phyloP scores from a whole-genome alignment of 2,113 vertebrate species.

The Bagarius yarrelli region DNA sequence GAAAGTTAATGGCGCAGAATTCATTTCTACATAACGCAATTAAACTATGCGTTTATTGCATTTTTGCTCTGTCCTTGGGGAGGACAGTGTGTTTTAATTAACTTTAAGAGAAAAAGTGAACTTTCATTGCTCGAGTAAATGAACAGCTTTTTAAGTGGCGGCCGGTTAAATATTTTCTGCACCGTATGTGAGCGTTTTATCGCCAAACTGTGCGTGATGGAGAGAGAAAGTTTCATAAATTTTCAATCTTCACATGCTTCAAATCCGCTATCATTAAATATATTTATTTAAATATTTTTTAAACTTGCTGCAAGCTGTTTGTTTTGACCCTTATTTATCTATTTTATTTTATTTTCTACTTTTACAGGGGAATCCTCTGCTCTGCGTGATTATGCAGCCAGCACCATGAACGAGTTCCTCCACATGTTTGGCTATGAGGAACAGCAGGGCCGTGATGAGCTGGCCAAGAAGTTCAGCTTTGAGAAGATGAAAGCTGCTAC shows the following conservation, averaged over 20 bases:
- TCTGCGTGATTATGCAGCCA: slow-evolving; percentile 91
- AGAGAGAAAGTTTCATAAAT: not conserved
- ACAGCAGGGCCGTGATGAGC: slow-evolving; percentile 91
- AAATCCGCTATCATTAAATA: not conserved
- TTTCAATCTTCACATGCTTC: no score
- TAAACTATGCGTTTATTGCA: slow-evolving; percentile 74
- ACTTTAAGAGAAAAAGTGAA: slow-evolving; percentile 67
- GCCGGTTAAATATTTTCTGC: slow-evolving; percentile 1
- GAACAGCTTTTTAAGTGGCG: slow-evolving; percentile 7
- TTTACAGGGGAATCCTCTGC: slow-evolving; percentile 84
- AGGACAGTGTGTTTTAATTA: slow-evolving; percentile 68
- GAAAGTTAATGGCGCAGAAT: slow-evolving; percentile 75
- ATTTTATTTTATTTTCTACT: slow-evolving; percentile 6
- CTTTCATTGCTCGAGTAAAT: slow-evolving; percentile 55
- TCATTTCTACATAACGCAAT: slow-evolving; percentile 74
- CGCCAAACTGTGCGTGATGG: not conserved
- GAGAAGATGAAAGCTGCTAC: slow-evolving; percentile 89
- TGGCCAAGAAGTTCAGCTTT: slow-evolving; percentile 95
- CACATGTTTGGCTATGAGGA: slow-evolving; percentile 97
- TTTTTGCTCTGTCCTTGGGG: slow-evolving; percentile 62
- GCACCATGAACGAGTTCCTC: slow-evolving; percentile 96
- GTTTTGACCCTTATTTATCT: not conserved
- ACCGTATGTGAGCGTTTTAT: not conserved
- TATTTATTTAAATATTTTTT: not conserved
- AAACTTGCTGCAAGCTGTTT: not conserved